Percentiles rank a stretch among this genome's conserved stretches.
Evolutionary conservation across 2,888 invertebrate species (phyloP).

Genomic region (Lasioglossum leucozonium): DNA sequence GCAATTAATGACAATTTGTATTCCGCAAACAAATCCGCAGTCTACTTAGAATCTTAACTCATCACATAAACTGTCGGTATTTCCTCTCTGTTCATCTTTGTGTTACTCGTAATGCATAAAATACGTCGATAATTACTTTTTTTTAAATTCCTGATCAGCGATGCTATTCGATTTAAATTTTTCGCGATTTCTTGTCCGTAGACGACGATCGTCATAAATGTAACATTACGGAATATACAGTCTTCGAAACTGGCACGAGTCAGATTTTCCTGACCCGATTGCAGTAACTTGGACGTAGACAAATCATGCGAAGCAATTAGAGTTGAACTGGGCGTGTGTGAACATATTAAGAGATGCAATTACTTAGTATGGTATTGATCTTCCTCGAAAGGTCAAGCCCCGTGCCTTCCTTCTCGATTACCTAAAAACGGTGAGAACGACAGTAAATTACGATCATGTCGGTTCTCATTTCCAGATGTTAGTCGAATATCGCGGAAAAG

Average conservation of each 20-base stretch:
- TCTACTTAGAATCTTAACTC: too few species aligned
- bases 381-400: background rate
- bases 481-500: background rate
- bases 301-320: background rate
- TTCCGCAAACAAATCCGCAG: too few species aligned
- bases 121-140: too few species aligned
- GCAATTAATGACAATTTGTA: background rate
- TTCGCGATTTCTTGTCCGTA: background rate
- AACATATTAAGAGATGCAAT: background rate
- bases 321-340: background rate
- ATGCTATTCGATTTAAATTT: background rate
- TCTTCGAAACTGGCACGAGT: background rate
- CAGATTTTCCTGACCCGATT: background rate
- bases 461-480: too few species aligned
- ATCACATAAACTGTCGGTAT: too few species aligned
- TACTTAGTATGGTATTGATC: background rate
- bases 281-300: background rate
- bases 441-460: background rate
- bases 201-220: background rate
- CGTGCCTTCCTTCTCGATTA: background rate
- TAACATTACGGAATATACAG: background rate
- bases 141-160: too few species aligned
- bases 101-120: too few species aligned
- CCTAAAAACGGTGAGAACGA: background rate
- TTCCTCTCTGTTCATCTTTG: too few species aligned